phyloP scores from a whole-genome alignment of 2,113 vertebrate species.

The Hystrix brachyura region DNA sequence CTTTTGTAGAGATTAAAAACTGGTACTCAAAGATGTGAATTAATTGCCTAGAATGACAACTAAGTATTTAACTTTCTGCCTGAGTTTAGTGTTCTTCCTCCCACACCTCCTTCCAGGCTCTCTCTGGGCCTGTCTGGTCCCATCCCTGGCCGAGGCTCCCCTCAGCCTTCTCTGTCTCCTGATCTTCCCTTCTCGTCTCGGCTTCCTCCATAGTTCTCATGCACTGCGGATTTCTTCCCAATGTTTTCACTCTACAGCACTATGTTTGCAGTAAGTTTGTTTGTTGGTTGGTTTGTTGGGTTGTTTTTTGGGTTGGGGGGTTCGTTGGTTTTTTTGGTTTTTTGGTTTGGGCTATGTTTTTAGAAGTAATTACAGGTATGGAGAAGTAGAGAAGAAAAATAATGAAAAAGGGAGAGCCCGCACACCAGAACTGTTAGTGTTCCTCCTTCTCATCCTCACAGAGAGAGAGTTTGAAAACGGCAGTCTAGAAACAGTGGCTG shows the following conservation, averaged over 20 bases:
- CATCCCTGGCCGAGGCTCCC: not conserved
- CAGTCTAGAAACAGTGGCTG: not conserved
- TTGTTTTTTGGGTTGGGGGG: not conserved
- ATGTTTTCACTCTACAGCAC: not conserved
- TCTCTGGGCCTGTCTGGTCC: not conserved
- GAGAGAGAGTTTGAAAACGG: not conserved
- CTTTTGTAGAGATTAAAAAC: conserved; percentile 1
- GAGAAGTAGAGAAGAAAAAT: not conserved
- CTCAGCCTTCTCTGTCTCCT: not conserved
- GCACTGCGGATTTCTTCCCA: not conserved
- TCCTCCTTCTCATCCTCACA: not conserved
- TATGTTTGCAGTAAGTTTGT: not conserved
- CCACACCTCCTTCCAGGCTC: not conserved
- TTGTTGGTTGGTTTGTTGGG: not conserved
- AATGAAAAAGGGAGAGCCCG: not conserved
- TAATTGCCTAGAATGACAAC: not conserved
- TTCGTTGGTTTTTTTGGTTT: too few species aligned
- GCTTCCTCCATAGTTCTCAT: not conserved
- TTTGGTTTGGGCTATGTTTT: not conserved
- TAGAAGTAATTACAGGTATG: not conserved
- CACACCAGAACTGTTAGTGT: not conserved
- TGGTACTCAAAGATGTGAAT: not conserved
- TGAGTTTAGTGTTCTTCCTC: not conserved
- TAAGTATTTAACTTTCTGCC: not conserved
- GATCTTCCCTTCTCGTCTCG: not conserved